Evolutionary conservation across 2,888 invertebrate genomes (phyloP).

Genomic region (Acleris holmiana): DNA sequence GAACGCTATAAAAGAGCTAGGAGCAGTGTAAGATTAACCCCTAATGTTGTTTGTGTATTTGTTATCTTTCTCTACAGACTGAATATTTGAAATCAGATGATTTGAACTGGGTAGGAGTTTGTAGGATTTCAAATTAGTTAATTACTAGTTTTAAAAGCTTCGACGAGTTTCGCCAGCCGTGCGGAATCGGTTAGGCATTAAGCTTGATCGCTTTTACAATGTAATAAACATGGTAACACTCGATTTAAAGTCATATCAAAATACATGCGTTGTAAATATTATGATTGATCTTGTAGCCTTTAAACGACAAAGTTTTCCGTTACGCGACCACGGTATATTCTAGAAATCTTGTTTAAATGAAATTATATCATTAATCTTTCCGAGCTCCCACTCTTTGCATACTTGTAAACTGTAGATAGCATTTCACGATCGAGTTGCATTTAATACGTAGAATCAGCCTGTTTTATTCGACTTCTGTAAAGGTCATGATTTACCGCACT

Average conservation of each 20-base stretch:
- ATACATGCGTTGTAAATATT: background rate
- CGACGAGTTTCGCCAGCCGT: no score
- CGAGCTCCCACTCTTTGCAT: background rate
- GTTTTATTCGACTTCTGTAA: conserved; percentile 25
- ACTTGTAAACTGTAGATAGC: conserved; percentile 26
- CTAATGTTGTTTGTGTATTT: no score
- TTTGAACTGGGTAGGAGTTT: no score
- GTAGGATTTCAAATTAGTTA: no score
- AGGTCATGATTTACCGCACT: conserved; percentile 33
- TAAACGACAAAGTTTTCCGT: conserved; percentile 15
- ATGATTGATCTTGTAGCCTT: conserved; percentile 10
- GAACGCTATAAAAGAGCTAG: no score
- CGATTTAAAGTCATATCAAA: background rate
- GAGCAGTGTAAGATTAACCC: no score
- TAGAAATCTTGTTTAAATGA: background rate
- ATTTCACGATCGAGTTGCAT: conserved; percentile 8
- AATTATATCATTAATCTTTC: conserved; percentile 5
- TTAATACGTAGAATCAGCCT: conserved; percentile 14
- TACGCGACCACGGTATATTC: conserved; percentile 1
- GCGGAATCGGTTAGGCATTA: no score
- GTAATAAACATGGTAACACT: background rate
- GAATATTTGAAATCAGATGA: no score
- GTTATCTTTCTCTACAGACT: no score
- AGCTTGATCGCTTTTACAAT: no score
- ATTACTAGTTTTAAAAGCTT: no score